phyloP scores from a whole-genome alignment of 2,113 vertebrate genomes.

The Mormyrus lacerda region DNA sequence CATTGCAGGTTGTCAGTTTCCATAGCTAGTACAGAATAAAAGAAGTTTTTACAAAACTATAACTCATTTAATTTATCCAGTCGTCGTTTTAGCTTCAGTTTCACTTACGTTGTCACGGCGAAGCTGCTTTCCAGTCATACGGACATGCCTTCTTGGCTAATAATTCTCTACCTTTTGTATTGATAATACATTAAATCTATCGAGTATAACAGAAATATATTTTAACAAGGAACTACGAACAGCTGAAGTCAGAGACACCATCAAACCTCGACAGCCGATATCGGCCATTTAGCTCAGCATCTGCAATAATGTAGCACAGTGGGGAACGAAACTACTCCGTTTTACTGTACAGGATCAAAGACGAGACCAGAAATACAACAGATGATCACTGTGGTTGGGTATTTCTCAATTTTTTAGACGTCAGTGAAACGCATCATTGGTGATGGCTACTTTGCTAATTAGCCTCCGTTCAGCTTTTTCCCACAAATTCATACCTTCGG shows the following conservation, averaged over 20 bases:
- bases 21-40: neutral
- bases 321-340: neutral
- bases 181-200: neutral
- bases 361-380: neutral
- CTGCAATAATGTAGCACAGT: neutral
- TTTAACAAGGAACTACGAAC: neutral
- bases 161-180: neutral
- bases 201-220: neutral
- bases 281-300: neutral
- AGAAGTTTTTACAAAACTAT: neutral
- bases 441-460: neutral
- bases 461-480: neutral
- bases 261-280: neutral
- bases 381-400: neutral
- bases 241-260: neutral
- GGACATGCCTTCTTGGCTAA: neutral
- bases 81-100: neutral
- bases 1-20: neutral
- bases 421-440: neutral
- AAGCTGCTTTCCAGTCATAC: neutral
- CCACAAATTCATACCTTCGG: slow-evolving; percentile 42
- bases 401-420: neutral
- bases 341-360: neutral
- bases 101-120: neutral
- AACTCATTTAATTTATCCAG: neutral